Conservation (phyloP, 2,888 invertebrate species). For the Andrena bucephala region DNA sequence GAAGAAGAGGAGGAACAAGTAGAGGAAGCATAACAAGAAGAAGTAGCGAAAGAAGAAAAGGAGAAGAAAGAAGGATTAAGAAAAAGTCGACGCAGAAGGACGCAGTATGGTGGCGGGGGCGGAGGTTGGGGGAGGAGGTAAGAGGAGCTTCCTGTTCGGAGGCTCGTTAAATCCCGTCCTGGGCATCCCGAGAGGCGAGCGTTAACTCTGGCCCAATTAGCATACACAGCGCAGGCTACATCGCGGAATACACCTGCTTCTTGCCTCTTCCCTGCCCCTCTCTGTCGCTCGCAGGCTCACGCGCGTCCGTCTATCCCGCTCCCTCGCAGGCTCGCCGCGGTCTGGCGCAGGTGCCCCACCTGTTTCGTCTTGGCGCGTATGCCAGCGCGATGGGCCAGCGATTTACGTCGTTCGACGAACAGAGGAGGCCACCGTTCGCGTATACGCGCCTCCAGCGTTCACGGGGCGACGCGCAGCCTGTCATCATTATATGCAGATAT, state of each 20-base stretch:
- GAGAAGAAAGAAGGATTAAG: conserved; percentile 53
- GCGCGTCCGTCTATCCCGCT: conserved; percentile 26
- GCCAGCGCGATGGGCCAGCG: conserved; percentile 58
- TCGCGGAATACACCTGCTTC: conserved; percentile 80
- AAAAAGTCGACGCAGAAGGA: conserved; percentile 51
- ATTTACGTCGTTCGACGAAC: conserved; percentile 68
- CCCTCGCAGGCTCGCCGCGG: conserved; percentile 73
- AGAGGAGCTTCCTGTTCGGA: conserved; percentile 77
- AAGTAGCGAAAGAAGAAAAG: conserved; percentile 43
- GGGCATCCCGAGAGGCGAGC: conserved; percentile 73
- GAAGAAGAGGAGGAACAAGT: conserved; percentile 38
- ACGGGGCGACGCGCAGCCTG: conserved; percentile 43
- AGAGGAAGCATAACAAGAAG: conserved; percentile 18
- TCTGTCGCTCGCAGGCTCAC: conserved; percentile 3
- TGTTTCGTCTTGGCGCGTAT: conserved; percentile 77
- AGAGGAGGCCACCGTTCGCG: conserved; percentile 57
- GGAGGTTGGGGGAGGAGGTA: conserved; percentile 56
- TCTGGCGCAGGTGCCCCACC: conserved; percentile 83
- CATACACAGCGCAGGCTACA: conserved; percentile 81
- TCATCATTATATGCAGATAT: conserved; percentile 64
- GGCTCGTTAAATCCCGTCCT: conserved; percentile 83
- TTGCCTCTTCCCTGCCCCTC: conserved; percentile 52
- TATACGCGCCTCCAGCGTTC: conserved; percentile 31
- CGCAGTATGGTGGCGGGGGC: conserved; percentile 35
- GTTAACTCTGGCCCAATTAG: conserved; percentile 84